These are phyloP conservation scores for Callipepla californica DNA, from an alignment of 2,113 vertebrate genomes.

Conservation along the genomic window DNA sequence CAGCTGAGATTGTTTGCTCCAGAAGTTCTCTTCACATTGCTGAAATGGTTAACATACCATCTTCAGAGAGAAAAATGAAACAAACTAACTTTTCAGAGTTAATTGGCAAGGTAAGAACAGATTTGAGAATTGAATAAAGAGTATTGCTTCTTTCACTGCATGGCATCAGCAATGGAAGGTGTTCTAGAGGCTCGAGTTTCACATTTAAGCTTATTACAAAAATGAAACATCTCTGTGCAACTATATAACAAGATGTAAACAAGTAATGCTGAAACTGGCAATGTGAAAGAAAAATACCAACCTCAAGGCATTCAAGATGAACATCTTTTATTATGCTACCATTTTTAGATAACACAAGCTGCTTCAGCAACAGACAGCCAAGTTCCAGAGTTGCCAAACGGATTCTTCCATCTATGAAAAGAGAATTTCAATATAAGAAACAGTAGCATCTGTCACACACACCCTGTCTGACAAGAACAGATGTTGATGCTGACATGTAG, in stretches of 20 bases:
- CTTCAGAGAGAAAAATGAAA: background rate
- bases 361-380: slow-evolving; percentile 93
- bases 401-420: slow-evolving; percentile 89
- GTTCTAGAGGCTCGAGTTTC: background rate
- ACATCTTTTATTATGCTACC: slow-evolving; percentile 93
- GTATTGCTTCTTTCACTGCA: background rate
- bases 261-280: background rate
- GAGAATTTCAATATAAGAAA: background rate
- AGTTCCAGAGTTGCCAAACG: slow-evolving; percentile 95
- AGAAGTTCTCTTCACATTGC: background rate
- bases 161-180: background rate
- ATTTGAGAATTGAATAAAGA: background rate
- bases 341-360: slow-evolving; percentile 87
- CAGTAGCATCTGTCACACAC: background rate
- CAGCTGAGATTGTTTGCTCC: background rate
- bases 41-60: background rate
- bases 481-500: background rate
- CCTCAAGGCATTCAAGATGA: slow-evolving; percentile 96
- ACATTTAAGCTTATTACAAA: background rate
- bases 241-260: background rate
- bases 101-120: background rate
- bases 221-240: background rate
- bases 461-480: background rate
- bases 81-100: background rate
- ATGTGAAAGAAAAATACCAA: slow-evolving; percentile 64